Conservation (phyloP, 2,113 vertebrate genomes). For the Mionectes macconnelli region DNA sequence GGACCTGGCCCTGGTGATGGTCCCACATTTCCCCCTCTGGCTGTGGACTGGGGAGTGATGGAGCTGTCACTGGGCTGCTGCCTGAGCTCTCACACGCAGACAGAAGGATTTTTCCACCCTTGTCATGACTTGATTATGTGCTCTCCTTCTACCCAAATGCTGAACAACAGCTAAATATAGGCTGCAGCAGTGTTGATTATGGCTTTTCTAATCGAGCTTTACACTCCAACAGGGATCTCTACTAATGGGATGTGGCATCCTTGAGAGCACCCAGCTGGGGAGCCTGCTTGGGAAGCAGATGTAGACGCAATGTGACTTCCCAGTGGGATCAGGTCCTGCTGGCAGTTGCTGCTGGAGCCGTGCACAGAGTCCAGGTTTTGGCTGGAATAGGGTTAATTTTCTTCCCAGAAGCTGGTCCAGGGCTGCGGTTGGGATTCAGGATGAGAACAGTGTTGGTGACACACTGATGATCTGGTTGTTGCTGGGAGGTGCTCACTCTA, state of each 20-base stretch:
- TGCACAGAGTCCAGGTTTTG: background rate
- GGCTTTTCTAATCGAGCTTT: slow-evolving; percentile 18
- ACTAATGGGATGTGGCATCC: background rate
- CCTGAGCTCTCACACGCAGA: background rate
- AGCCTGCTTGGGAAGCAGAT: background rate
- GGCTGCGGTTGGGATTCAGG: background rate
- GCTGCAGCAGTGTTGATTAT: background rate
- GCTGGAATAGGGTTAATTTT: background rate
- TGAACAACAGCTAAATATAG: background rate
- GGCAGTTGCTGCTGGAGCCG: background rate
- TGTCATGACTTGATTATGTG: background rate
- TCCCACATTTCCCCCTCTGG: background rate
- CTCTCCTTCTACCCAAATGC: background rate
- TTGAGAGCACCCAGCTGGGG: background rate
- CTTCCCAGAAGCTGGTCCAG: background rate
- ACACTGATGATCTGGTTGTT: background rate
- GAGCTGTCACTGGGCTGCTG: background rate
- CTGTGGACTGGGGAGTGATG: fast-evolving
- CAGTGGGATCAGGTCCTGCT: fast-evolving
- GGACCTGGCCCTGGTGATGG: background rate
- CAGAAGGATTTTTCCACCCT: background rate
- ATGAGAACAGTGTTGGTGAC: background rate
- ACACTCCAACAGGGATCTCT: background rate
- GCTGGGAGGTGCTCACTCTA: background rate
- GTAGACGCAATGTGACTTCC: background rate